These are phyloP conservation scores for Pachycephala philippinensis DNA, from an alignment of 2,113 vertebrate genomes.

Conservation along the genomic window DNA sequence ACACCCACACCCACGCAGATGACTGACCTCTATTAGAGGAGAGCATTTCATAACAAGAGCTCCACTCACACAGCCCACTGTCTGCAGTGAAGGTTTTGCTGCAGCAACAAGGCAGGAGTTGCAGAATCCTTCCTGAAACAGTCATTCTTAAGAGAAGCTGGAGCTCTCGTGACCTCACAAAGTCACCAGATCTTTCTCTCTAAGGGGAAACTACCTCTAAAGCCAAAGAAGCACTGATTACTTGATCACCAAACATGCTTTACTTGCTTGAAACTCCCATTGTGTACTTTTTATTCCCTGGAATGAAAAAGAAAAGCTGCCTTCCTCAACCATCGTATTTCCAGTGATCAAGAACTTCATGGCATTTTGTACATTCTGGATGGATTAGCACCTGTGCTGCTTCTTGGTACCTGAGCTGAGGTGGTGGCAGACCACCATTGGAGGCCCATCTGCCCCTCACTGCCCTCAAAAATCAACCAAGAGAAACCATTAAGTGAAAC, in stretches of 20 bases:
- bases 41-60: neutral
- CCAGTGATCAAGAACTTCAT: neutral
- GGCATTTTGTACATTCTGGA: neutral
- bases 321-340: neutral
- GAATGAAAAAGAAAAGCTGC: neutral
- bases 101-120: neutral
- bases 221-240: neutral
- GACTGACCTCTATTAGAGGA: neutral
- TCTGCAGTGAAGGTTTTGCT: neutral
- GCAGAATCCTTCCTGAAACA: neutral
- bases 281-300: neutral
- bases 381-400: neutral
- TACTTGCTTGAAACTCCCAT: neutral
- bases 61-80: neutral
- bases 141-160: neutral
- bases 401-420: fast-evolving
- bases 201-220: neutral
- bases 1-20: neutral
- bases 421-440: neutral
- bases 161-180: neutral
- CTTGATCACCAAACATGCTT: neutral
- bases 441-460: neutral
- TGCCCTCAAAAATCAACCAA: neutral
- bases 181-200: neutral
- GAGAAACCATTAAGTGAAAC: neutral